These are phyloP conservation scores for Atherix ibis DNA, from an alignment of 2,888 invertebrate genomes.

Conservation along the genomic window DNA sequence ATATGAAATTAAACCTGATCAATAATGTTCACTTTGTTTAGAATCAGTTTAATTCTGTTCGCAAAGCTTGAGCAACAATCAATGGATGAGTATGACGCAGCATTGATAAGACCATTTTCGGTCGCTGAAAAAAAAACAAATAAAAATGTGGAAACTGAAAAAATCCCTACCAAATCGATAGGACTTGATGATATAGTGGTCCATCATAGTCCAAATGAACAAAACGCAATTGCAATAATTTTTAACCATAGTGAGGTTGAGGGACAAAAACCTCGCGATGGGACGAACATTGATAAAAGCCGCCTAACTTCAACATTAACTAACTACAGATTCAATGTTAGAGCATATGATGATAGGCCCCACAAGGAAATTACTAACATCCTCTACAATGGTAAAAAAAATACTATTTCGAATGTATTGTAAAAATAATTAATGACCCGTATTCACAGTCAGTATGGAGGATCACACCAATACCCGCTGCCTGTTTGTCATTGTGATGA, in stretches of 20 bases:
- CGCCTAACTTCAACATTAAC: constrained; percentile 28
- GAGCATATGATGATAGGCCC: constrained; percentile 32
- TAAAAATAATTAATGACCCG: no score
- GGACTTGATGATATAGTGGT: no score
- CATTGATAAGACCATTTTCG: no score
- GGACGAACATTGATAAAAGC: constrained; percentile 41
- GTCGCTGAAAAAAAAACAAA: no score
- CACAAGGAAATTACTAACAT: constrained; percentile 30
- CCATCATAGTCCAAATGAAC: no score
- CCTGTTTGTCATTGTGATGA: constrained; percentile 43
- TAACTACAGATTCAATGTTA: constrained; percentile 35
- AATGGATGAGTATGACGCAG: no score
- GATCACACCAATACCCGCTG: constrained; percentile 45
- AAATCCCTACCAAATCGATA: no score
- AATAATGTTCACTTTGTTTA: no score
- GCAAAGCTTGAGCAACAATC: no score
- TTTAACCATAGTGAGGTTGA: constrained; percentile 41
- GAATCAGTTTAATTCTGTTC: no score
- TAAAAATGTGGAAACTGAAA: no score
- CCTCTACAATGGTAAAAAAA: constrained; percentile 29
- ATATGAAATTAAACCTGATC: no score
- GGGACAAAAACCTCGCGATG: constrained; percentile 31
- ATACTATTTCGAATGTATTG: background rate
- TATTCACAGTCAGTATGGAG: constrained; percentile 28
- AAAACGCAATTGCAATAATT: constrained; percentile 40